These are phyloP conservation scores for Apamea crenata DNA, from an alignment of 2,888 invertebrate species.

Conservation along the genomic window DNA sequence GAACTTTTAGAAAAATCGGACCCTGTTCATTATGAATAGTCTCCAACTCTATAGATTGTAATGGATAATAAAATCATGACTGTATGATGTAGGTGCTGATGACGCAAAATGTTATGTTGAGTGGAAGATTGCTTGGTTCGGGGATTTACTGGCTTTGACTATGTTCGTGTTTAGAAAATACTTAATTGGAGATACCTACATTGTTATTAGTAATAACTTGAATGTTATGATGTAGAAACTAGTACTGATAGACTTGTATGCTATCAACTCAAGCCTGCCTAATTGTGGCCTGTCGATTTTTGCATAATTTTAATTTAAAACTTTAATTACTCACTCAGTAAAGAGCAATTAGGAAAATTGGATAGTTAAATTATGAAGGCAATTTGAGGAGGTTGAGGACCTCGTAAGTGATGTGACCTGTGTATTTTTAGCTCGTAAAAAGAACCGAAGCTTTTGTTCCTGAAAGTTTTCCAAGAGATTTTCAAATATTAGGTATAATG, in stretches of 20 bases:
- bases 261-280: background rate
- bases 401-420: background rate
- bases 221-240: slow-evolving; percentile 28
- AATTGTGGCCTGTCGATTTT: slow-evolving; percentile 3
- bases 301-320: background rate
- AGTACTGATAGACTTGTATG: background rate
- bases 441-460: background rate
- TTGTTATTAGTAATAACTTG: slow-evolving; percentile 23
- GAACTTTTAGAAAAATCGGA: background rate
- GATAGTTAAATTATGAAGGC: background rate
- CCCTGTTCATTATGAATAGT: background rate
- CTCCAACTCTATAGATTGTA: background rate
- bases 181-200: background rate
- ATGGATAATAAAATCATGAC: background rate
- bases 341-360: background rate
- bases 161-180: slow-evolving; percentile 66
- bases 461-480: background rate
- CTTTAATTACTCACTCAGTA: background rate
- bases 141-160: slow-evolving; percentile 30
- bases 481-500: too few species aligned
- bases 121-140: background rate
- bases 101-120: slow-evolving; percentile 8
- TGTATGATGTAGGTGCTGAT: background rate
- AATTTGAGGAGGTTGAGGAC: background rate
- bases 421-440: background rate